Base-by-base conservation (phyloP, 2,797 vertebrate species). In the Cirrhinus mrigala region DNA sequence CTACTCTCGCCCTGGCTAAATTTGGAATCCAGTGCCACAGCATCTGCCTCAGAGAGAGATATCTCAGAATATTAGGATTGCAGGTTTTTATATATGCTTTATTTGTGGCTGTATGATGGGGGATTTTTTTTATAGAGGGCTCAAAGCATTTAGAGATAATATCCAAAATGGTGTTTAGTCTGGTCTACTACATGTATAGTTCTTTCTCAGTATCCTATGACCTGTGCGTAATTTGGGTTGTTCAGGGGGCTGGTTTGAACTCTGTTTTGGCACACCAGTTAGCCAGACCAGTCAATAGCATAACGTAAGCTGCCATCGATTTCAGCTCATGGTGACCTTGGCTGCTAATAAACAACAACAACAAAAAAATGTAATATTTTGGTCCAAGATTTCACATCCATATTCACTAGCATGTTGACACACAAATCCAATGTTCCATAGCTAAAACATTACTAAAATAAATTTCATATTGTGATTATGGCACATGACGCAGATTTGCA, bases 261-360 rank as follows among this genome's bases (percentile, higher is more conserved):
- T 64, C 56, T 58, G 50, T 77, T 62, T 54, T 66, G 58, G 60
- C 62, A 52, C 24, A 58, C n/a, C n/a, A 73, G 54, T 44, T 58
- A 74, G 52, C 68, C 52, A 66, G 75, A 84, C 40, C 33, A 81
- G 77, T 88, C 87, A 88, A 86, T 88, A 86, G 33, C 46, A 24
- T 46, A 88, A 77, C 62, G 4, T 74, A 88, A 64, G 54, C 70
- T 50, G 46, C 33, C 44, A 81, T 86, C 84, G 81, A 88, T 86
- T 88, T 83, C 75, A 70, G 68, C 66, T 71, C 33, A 73, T 83
- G 62, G 77, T 81, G 84, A 88, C 81, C 87, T 88, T 88, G 87
- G 52, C 62, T 81, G 70, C 64, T 83, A 37, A 88, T 69, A 56
- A 40, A 37, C 29, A 54, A 48, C 33, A 56, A 18, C 58, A 3